Evolutionary conservation across 2,113 vertebrate genomes (phyloP), one percentile per base, ranked within the genome.

Genomic region (Alouatta palliata): DNA sequence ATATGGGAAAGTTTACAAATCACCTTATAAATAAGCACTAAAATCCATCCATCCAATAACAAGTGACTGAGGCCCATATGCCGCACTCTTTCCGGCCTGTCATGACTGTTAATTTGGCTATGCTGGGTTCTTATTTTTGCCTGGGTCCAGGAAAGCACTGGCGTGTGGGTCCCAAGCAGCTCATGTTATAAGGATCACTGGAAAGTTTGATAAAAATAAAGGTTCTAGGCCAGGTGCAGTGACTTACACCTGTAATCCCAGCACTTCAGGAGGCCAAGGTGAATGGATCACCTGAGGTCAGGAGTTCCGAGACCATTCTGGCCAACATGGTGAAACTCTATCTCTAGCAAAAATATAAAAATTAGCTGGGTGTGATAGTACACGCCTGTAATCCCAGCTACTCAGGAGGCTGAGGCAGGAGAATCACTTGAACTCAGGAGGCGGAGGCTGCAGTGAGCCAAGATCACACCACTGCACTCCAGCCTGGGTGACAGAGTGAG

Each of bases 51-150:
- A 20, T 37, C 35, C 35, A 40, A 30, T 2, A 30, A 23, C 1
- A 35, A 3, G 45, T 40, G 49, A 14, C 56, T 8, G 19, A 56
- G 40, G 79, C 20, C 64, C 71, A 40, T 0, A 6, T 6, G 56
- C 16, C 19, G 2, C 0, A 0, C 45, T 11, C 25, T n/a, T 9
- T 35, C 77, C 35, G 27, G 35, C 14, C 75, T 82, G 45, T 13
- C 5, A 8, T 16, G 35, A 37, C 23, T 35, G 7, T 8, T 40
- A 58, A 58, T 49, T 2, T 9, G 23, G 54, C n/a, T 32, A 5
- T 2, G 20, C 2, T 23, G 13, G 30, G 75, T 64, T n/a, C 37
- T 37, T 32, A 47, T 35, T 84, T 54, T 61, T 40, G 71, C 5
- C 10, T 23, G 21, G 61, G 70, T 49, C 10, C n/a, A 8, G 35